Percentiles rank a stretch among this genome's conserved stretches.
Conservation (phyloP, 2,113 vertebrate species). For the Chroicocephalus ridibundus region DNA sequence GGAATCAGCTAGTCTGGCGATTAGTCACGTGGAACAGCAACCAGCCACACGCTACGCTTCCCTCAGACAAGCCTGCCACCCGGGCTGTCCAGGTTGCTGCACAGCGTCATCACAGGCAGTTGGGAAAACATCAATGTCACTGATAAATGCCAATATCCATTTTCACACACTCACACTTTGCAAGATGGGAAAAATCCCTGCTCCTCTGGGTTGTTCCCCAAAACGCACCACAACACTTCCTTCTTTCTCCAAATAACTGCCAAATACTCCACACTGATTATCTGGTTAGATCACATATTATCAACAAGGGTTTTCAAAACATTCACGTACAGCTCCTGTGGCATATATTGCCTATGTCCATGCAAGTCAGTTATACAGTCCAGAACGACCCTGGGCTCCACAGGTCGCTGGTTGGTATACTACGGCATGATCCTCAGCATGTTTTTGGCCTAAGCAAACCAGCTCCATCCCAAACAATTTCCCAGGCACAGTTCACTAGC, state of each 20-base stretch:
- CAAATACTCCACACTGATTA: not conserved
- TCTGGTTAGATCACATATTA: not conserved
- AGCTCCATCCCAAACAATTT: not conserved
- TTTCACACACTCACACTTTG: not conserved
- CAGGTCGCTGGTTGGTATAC: not conserved
- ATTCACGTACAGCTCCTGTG: not conserved
- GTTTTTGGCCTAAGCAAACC: not conserved
- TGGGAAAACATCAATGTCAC: not conserved
- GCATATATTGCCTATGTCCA: not conserved
- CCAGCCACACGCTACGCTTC: not conserved
- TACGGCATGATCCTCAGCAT: not conserved
- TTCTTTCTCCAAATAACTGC: not conserved
- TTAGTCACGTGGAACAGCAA: not conserved
- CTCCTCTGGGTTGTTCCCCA: not conserved
- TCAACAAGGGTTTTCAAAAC: not conserved
- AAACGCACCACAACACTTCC: rapidly evolving
- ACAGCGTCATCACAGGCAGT: not conserved
- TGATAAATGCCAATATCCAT: not conserved
- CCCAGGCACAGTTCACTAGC: not conserved
- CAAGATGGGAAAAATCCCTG: not conserved
- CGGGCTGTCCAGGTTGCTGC: not conserved
- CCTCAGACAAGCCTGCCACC: not conserved
- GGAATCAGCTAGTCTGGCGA: not conserved
- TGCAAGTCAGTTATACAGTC: not conserved
- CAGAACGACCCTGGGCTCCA: not conserved